Percentiles rank a stretch among this genome's conserved stretches.
These are phyloP conservation scores for Vandiemenella viatica DNA, from an alignment of 2,888 invertebrate species.

Conservation along the genomic window DNA sequence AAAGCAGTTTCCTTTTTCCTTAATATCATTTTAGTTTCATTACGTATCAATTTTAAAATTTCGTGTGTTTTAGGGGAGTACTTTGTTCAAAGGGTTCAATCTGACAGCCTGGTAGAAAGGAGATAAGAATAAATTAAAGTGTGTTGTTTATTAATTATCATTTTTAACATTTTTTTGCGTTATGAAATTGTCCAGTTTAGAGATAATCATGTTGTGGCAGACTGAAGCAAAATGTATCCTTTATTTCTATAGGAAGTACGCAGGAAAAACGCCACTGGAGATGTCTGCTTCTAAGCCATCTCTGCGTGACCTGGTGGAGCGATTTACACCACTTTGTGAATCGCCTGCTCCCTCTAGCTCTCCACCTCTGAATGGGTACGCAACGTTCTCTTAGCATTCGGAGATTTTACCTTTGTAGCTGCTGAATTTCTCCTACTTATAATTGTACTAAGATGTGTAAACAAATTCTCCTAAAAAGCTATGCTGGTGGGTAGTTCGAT, in stretches of 20 bases:
- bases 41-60: too few species aligned
- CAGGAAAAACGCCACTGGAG: conserved; percentile 27
- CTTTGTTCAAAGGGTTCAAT: neutral
- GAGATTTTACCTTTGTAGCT: too few species aligned
- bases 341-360: conserved; percentile 1
- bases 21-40: too few species aligned
- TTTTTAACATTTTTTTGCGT: neutral
- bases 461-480: too few species aligned
- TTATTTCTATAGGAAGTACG: conserved; percentile 25
- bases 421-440: too few species aligned
- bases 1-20: too few species aligned
- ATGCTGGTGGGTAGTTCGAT: too few species aligned
- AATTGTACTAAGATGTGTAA: too few species aligned
- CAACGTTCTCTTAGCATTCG: too few species aligned
- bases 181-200: neutral
- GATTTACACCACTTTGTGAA: conserved; percentile 12
- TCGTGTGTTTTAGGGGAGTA: too few species aligned
- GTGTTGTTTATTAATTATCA: neutral
- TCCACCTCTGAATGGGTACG: neutral
- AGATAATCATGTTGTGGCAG: neutral
- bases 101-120: neutral
- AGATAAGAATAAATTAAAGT: neutral
- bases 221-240: too few species aligned
- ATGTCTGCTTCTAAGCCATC: conserved; percentile 27
- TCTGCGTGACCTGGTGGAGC: conserved; percentile 21